Base-by-base conservation (phyloP, 2,113 vertebrate genomes). In the Aspidoscelis tigris region DNA sequence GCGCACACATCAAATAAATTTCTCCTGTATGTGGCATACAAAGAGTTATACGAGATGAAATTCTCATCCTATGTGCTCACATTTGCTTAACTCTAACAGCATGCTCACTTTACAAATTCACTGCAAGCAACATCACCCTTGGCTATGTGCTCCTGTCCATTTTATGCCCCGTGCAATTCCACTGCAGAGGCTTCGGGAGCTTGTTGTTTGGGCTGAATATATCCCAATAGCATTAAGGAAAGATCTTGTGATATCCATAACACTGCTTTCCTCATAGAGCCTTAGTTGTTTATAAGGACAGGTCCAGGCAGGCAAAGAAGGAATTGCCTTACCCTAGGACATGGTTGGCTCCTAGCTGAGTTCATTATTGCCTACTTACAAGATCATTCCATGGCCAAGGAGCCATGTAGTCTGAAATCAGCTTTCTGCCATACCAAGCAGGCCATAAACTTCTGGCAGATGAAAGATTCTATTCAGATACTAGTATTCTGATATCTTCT, bases 291-390 rank as follows among this genome's bases (percentile, higher is more conserved):
- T 94, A 92, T 91, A 85, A 86, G 89, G 89, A 89, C 72, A 24
- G 84, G 94, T 76, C 83, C 69, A 78, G 94, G 87, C 94, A 94
- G 89, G 94, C 84, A 1, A 0, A 55, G 87, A 61, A 93, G 89
- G 92, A 94, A 93, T 93, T 93, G 92, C 91, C 89, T 95, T 94
- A 93, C 92, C 88, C 84, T 92, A 92, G 91, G 91, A 95, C 92
- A 95, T 78, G 33, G 87, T 89, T 87, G 92, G 90, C 86, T 80
- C 84, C 89, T 93, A 92, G 86, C 90, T 93, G 88, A 93, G 86
- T 69, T 11, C 58, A 89, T 92, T 8, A 22, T 75, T 92, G 87
- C 88, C 86, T 86, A 87, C 90, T 92, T 88, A 58, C 0, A 3
- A 78, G 87, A 92, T 80, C 82, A 93, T 89, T 89, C 89, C 83